Percentiles rank a stretch among this genome's conserved stretches.
Conservation (phyloP, 2,113 vertebrate genomes). For the Pitta sordida region DNA sequence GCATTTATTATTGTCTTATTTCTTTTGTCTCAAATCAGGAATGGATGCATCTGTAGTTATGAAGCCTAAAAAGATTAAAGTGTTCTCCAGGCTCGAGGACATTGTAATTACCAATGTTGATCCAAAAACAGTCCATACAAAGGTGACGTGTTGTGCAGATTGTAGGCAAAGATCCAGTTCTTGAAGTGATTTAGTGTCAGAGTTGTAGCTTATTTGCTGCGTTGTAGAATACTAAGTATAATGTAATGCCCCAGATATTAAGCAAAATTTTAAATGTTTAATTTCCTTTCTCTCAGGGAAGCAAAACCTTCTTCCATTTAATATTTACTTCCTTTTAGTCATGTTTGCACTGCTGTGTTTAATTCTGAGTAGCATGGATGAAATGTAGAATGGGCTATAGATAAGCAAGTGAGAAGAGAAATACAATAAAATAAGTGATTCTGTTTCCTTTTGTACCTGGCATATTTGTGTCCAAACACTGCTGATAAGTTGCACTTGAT, state of each 20-base stretch:
- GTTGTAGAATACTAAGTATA: fast-evolving
- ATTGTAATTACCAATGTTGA: slow-evolving; percentile 86
- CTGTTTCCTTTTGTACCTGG: background rate
- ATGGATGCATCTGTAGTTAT: slow-evolving; percentile 81
- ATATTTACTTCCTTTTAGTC: background rate
- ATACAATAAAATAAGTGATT: background rate
- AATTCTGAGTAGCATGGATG: background rate
- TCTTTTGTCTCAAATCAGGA: slow-evolving; percentile 70
- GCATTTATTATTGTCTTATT: background rate
- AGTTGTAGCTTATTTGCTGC: background rate
- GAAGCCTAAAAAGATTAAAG: slow-evolving; percentile 77
- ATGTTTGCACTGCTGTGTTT: background rate
- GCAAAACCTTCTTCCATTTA: background rate
- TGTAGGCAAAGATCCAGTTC: background rate
- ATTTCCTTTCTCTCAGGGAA: background rate
- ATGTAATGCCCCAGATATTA: background rate
- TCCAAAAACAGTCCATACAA: slow-evolving; percentile 84
- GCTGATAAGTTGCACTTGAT: background rate
- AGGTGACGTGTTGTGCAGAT: slow-evolving; percentile 71
- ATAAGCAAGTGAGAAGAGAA: background rate
- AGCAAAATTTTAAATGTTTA: background rate
- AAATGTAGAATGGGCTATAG: background rate
- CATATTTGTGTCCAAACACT: background rate
- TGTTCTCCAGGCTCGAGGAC: slow-evolving; percentile 85
- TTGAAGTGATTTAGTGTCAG: background rate